Evolutionary conservation across 1,140 invertebrate genomes (phyloP).

Genomic region (Drosophila pectinifera): DNA sequence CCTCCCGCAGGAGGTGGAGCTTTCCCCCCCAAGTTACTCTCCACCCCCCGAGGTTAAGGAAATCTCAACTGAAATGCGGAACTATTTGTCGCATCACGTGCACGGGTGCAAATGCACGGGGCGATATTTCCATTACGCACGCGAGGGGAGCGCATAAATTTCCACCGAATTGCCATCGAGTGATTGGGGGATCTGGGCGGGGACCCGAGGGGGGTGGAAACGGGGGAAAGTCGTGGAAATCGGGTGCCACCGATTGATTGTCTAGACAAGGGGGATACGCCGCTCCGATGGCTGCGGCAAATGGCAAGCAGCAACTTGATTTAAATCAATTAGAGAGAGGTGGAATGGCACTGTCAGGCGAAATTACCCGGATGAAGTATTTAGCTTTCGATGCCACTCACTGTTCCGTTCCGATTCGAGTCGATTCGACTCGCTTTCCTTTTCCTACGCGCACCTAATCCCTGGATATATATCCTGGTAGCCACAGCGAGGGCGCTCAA

Average conservation of each 20-base stretch:
- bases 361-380: slow-evolving; percentile 78
- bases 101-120: slow-evolving; percentile 62
- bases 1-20: not conserved
- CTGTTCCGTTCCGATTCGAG: slow-evolving; percentile 12
- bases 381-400: slow-evolving; percentile 58
- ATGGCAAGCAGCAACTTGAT: slow-evolving; percentile 73
- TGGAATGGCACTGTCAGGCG: slow-evolving; percentile 68
- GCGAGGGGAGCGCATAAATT: slow-evolving; percentile 71
- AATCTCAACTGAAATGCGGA: slow-evolving; percentile 65
- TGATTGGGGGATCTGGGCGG: not conserved
- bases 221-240: slow-evolving; percentile 8
- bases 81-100: slow-evolving; percentile 83
- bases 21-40: too few species aligned
- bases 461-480: slow-evolving; percentile 3
- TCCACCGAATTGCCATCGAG: slow-evolving; percentile 43
- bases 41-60: not conserved
- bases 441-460: slow-evolving; percentile 32
- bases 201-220: not conserved
- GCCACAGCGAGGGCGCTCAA: slow-evolving; percentile 60
- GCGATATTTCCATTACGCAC: slow-evolving; percentile 76
- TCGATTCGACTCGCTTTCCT: slow-evolving; percentile 32
- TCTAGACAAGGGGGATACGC: slow-evolving; percentile 64
- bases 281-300: slow-evolving; percentile 41
- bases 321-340: slow-evolving; percentile 77
- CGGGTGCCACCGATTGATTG: slow-evolving; percentile 64